Conservation (phyloP, 2,797 vertebrate species). For the Malacoraja senta region DNA sequence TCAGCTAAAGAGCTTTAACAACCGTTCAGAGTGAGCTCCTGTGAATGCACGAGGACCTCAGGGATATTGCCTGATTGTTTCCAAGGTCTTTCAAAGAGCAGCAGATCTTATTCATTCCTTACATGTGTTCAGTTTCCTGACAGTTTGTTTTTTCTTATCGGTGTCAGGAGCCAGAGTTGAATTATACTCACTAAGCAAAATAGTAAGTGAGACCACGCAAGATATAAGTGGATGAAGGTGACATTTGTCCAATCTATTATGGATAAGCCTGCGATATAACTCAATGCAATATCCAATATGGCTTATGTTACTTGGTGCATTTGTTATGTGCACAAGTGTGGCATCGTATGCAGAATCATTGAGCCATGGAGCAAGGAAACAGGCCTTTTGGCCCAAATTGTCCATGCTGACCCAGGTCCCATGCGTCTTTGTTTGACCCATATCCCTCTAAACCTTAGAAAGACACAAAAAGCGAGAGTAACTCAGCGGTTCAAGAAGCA, state of each 20-base stretch:
- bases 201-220: background rate
- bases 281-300: background rate
- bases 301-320: background rate
- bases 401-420: no score
- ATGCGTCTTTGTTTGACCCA: no score
- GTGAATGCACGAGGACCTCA: background rate
- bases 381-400: no score
- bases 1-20: background rate
- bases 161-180: no score
- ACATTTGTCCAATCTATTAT: background rate
- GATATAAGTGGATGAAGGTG: background rate
- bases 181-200: background rate
- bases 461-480: no score
- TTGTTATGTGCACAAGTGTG: no score
- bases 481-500: no score
- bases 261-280: background rate
- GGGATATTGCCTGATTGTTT: constrained; percentile 8
- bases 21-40: background rate
- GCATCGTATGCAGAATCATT: no score
- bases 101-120: background rate
- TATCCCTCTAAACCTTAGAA: no score
- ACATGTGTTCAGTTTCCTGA: background rate
- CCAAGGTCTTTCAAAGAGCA: background rate
- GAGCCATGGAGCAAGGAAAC: no score
- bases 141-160: background rate